Percentiles rank a stretch among this genome's conserved stretches.
Evolutionary conservation across 2,888 invertebrate species (phyloP).

Genomic region (Troides aeacus): DNA sequence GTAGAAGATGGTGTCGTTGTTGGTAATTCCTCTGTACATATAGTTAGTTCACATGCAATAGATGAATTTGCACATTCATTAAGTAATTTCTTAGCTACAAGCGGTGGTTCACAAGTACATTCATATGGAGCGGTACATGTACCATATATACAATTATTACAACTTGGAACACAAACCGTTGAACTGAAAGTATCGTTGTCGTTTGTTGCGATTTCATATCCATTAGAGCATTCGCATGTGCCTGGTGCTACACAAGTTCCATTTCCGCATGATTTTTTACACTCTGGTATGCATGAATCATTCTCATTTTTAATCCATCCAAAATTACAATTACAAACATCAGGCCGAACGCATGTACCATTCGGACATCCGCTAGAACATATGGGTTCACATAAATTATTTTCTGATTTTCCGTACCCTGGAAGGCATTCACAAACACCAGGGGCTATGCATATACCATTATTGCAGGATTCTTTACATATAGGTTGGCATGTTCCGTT

Average conservation of each 20-base stretch:
- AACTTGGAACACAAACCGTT: slow-evolving; percentile 34
- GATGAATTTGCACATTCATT: slow-evolving; percentile 27
- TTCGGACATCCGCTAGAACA: slow-evolving; percentile 41
- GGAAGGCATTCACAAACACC: slow-evolving; percentile 66
- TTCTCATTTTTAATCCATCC: slow-evolving; percentile 32
- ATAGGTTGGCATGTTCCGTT: slow-evolving; percentile 45
- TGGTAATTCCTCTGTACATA: slow-evolving; percentile 27
- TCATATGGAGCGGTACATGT: slow-evolving; percentile 38
- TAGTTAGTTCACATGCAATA: slow-evolving; percentile 29
- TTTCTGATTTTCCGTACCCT: slow-evolving; percentile 51
- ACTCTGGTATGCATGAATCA: slow-evolving; percentile 38
- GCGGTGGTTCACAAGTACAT: slow-evolving; percentile 58
- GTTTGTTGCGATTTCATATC: slow-evolving; percentile 34
- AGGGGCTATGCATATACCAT: slow-evolving; percentile 72
- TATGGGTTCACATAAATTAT: slow-evolving; percentile 41
- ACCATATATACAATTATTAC: slow-evolving; percentile 35
- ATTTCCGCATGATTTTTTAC: slow-evolving; percentile 43
- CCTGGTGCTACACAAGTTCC: slow-evolving; percentile 54
- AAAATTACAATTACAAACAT: slow-evolving; percentile 40
- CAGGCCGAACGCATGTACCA: slow-evolving; percentile 41
- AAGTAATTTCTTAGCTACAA: slow-evolving; percentile 25
- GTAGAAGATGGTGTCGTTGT: slow-evolving; percentile 13
- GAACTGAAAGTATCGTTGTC: slow-evolving; percentile 20
- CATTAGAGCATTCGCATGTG: slow-evolving; percentile 45
- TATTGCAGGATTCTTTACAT: slow-evolving; percentile 68